Percentiles rank a stretch among this genome's conserved stretches.
Evolutionary conservation across 2,797 vertebrate genomes (phyloP).

Genomic region (Pangasius djambal): DNA sequence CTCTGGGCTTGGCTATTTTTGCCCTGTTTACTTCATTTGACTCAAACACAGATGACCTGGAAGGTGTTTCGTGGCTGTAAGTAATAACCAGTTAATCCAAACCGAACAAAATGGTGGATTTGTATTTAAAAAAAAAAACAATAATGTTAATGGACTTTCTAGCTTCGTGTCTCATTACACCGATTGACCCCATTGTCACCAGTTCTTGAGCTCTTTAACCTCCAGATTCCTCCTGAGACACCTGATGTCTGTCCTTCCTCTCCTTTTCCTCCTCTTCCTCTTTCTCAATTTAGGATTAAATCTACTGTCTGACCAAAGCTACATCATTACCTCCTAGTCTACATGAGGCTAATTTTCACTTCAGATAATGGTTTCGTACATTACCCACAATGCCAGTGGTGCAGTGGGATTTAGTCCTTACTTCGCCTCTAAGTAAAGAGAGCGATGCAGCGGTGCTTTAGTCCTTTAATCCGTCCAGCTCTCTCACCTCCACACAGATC

Average conservation of each 20-base stretch:
- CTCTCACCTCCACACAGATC: neutral
- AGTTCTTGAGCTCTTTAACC: neutral
- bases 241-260: neutral
- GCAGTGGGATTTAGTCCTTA: neutral
- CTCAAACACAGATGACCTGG: constrained; percentile 3
- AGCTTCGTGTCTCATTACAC: neutral
- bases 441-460: neutral
- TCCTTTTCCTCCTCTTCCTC: neutral
- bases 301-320: neutral
- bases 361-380: neutral
- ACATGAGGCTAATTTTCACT: neutral
- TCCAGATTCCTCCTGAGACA: neutral
- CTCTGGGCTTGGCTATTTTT: constrained; percentile 41
- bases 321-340: neutral
- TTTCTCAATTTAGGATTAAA: neutral
- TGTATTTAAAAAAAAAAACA: neutral
- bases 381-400: neutral
- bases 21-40: constrained; percentile 44
- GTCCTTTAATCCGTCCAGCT: neutral
- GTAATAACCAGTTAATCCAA: too few relatives aligned
- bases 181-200: neutral
- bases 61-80: neutral
- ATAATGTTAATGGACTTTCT: neutral
- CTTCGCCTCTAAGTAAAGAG: neutral
- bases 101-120: too few relatives aligned